Base-by-base conservation (phyloP, 1,140 invertebrate genomes). In the Drosophila tristis region DNA sequence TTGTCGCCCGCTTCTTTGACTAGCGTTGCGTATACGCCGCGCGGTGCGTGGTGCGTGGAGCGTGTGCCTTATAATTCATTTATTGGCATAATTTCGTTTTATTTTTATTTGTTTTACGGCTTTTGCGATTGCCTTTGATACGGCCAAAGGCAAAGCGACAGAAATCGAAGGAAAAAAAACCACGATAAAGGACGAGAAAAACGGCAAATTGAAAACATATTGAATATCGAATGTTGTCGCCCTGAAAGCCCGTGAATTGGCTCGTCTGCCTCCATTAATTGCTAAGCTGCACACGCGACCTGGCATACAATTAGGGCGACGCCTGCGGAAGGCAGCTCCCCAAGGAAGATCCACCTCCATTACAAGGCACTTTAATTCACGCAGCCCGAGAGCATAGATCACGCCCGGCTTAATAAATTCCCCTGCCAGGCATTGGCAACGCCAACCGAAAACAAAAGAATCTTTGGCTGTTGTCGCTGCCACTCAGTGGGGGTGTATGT, bases 51-150 rank as follows among this genome's bases (percentile, higher is more conserved):
- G 57, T 86, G 73, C 68, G 67, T 70, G 74, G 31, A 11, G 35
- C 68, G 77, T 74, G 78, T 63, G 82, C 58, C 79, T 87, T 87
- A 81, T 87, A 87, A 87, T 87, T 87, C 82, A 87, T 87, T 87
- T 87, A 87, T 87, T 87, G 82, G 78, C 75, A 81, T 87, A 87
- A 87, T 87, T 82, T 87, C 74, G 67, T 87, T 87, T 87, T 87
- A 87, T 87, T 87, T 87, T 87, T 87, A 87, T 87, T 86, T 82
- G 82, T 80, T 86, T 76, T 66, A 81, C 74, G 70, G 82, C 74
- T 66, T 74, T 81, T 73, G 74, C 82, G 72, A 78, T 81, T 70
- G 75, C 78, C 60, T 79, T 82, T 70, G 78, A 79, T 81, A 67
- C 65, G 54, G 58, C 23, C 60, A 39, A 45, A 29, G 16, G 11